phyloP scores from a whole-genome alignment of 2,113 vertebrate genomes.

The Neolamprologus longior region DNA sequence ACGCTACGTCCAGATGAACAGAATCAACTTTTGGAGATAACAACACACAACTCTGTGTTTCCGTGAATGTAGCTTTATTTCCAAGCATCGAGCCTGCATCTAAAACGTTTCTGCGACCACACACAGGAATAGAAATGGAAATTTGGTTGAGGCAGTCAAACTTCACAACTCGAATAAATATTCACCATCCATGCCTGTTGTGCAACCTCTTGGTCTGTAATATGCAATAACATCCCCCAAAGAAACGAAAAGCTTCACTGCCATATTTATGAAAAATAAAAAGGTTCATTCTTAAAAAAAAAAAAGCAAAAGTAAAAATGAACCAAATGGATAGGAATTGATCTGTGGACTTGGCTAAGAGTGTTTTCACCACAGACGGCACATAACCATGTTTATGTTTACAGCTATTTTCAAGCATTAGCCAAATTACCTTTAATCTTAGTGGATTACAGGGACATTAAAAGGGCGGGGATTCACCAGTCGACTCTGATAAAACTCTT shows the following conservation, averaged over 20 bases:
- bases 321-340: neutral
- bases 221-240: neutral
- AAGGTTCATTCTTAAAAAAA: fast-evolving
- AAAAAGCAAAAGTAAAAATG: neutral
- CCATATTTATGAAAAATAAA: neutral
- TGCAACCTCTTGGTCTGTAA: neutral
- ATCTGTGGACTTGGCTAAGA: neutral
- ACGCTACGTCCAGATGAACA: too few species aligned
- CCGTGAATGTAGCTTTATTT: neutral
- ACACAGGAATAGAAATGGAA: neutral
- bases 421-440: neutral
- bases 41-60: neutral
- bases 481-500: neutral
- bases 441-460: neutral
- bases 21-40: too few species aligned
- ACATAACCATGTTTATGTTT: neutral
- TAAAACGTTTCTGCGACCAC: neutral
- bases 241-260: fast-evolving
- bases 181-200: neutral
- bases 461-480: neutral
- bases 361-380: fast-evolving
- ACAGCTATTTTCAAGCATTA: fast-evolving
- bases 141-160: neutral
- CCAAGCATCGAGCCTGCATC: neutral
- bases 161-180: neutral